Conservation (phyloP, 2,113 vertebrate species). For the Noctilio leporinus region DNA sequence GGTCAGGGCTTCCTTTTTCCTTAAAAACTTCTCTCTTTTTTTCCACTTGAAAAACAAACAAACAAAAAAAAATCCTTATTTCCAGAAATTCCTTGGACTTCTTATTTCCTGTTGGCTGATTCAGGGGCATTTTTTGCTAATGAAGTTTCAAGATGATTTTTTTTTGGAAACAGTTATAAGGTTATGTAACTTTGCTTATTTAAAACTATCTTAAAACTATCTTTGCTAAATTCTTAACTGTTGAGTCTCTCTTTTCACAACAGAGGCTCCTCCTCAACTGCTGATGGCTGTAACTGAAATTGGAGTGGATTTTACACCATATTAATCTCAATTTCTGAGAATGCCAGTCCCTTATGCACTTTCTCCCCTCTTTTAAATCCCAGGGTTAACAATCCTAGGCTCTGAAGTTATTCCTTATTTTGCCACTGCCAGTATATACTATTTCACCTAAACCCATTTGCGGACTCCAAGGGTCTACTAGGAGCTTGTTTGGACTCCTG, state of each 20-base stretch:
- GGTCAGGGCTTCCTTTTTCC: slow-evolving; percentile 57
- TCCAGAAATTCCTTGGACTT: slow-evolving; percentile 66
- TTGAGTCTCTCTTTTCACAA: slow-evolving; percentile 17
- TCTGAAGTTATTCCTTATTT: neutral
- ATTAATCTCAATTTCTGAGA: neutral
- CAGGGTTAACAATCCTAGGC: neutral
- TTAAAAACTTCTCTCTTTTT: slow-evolving; percentile 29
- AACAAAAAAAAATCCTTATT: slow-evolving; percentile 18
- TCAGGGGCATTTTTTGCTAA: slow-evolving; percentile 46
- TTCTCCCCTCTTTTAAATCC: neutral
- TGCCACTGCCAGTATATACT: neutral
- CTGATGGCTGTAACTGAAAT: neutral
- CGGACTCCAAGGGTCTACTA: neutral
- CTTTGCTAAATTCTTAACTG: slow-evolving; percentile 26
- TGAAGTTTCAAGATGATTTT: slow-evolving; percentile 61
- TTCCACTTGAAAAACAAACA: slow-evolving; percentile 37
- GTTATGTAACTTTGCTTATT: slow-evolving; percentile 51
- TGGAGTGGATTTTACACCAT: neutral
- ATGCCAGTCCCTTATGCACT: neutral
- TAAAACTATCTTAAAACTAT: neutral
- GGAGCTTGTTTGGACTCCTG: neutral
- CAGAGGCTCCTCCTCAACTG: neutral
- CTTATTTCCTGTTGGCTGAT: slow-evolving; percentile 54
- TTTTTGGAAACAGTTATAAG: slow-evolving; percentile 50
- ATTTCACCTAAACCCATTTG: neutral